Base-by-base conservation (phyloP, 2,113 vertebrate genomes). In the Amphiprion percula region DNA sequence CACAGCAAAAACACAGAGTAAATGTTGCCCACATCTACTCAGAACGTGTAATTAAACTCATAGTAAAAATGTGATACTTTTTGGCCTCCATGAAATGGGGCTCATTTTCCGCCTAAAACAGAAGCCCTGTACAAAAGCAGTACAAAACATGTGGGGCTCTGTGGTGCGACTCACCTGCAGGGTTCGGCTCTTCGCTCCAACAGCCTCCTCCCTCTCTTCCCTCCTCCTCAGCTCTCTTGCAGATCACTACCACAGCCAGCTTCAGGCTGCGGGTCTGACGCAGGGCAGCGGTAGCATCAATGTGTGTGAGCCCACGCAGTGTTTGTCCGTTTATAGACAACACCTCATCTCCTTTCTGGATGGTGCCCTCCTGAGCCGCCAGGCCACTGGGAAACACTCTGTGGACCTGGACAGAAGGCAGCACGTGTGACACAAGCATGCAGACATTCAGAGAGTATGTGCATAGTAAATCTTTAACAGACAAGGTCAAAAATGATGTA, bases 261-360 rank as follows among this genome's bases (percentile, higher is more conserved):
- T 85, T 90, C 23, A 96, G 93, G n/a, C 83, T 89, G 9, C 97
- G 95, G 4, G 97, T 95, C 61, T 97, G 96, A 2, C 97, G 93
- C 67, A 99, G 79, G 56, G 96, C 95, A 0, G 93, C 92, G 12
- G 96, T 96, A 54, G 96, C 98, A 0, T 97, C 96, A 0, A 37
- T 87, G 75, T 99, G 98, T 0, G 95, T 96, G 0, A 94, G 86
- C 0, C 95, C 95, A 69, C 96, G 96, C 28, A 99, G 94, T 0
- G 94, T 97, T 79, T 97, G 97, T 7, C 98, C 97, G 0, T 99
- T 99, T 81, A 99, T 96, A 9, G 98, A 99, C 63, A 99, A 83
- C 1, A 99, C 96, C 89, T 97, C 96, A 0, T 96, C 96, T 58
- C 97, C 97, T 91, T 96, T 97, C 90, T 97, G 94, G 30, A 99